phyloP scores from a whole-genome alignment of 2,113 vertebrate species.

The Tichodroma muraria region DNA sequence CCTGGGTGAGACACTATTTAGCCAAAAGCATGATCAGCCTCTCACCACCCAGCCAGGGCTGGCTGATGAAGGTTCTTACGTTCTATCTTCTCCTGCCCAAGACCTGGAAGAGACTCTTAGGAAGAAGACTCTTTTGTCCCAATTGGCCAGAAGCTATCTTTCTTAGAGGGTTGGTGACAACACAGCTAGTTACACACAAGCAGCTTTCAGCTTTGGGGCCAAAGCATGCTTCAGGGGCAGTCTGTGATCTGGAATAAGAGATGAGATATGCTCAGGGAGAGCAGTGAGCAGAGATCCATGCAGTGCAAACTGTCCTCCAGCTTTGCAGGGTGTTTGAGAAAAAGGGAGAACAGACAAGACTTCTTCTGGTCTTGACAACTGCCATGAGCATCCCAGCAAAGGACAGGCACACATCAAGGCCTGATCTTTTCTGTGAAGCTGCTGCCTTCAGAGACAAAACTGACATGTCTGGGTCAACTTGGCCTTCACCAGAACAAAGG shows the following conservation, averaged over 20 bases:
- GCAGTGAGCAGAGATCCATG: background rate
- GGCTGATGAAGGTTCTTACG: background rate
- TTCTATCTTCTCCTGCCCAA: background rate
- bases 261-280: background rate
- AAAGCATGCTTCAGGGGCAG: background rate
- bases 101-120: background rate
- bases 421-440: background rate
- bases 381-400: background rate
- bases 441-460: constrained; percentile 10
- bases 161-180: background rate
- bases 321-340: background rate
- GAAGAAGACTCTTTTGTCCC: background rate
- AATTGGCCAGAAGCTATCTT: background rate
- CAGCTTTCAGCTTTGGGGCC: background rate
- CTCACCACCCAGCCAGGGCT: background rate
- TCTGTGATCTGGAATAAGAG: background rate
- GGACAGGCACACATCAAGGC: background rate
- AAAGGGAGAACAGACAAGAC: background rate
- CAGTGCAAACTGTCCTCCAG: background rate
- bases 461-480: background rate
- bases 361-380: background rate
- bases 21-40: background rate
- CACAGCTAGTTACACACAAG: background rate
- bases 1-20: background rate
- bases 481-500: constrained; percentile 13